Percentiles rank a stretch among this genome's conserved stretches.
phyloP scores from a whole-genome alignment of 2,113 vertebrate genomes.

The Rhineura floridana region DNA sequence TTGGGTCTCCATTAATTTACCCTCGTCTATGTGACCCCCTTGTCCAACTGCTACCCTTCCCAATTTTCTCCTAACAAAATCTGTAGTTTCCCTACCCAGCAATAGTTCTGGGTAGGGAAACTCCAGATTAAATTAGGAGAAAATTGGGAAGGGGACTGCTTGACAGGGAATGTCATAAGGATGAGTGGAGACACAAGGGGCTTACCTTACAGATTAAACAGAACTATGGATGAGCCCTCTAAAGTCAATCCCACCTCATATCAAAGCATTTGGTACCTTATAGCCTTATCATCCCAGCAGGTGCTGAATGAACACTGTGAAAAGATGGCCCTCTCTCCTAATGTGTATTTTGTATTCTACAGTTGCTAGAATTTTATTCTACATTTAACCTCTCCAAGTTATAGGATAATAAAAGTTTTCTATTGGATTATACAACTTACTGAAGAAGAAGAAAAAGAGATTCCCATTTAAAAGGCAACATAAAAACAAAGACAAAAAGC shows the following conservation, averaged over 20 bases:
- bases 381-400: slow-evolving; percentile 23
- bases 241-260: neutral
- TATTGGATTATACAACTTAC: slow-evolving; percentile 5
- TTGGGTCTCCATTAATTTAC: too few species aligned
- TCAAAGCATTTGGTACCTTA: neutral
- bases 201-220: too few species aligned
- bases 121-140: too few species aligned
- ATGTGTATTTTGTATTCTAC: neutral
- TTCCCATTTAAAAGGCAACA: slow-evolving; percentile 28
- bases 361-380: neutral
- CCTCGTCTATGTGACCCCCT: too few species aligned
- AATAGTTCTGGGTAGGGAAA: too few species aligned
- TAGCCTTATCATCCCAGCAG: neutral
- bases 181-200: too few species aligned
- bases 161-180: too few species aligned
- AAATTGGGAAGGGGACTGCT: too few species aligned
- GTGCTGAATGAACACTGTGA: neutral
- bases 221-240: too few species aligned
- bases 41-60: too few species aligned
- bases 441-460: neutral
- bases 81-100: too few species aligned
- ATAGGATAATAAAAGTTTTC: slow-evolving; percentile 20
- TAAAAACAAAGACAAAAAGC: slow-evolving; percentile 38
- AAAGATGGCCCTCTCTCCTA: neutral
- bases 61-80: too few species aligned